Percentiles rank a stretch among this genome's conserved stretches.
Conservation (phyloP, 2,888 invertebrate genomes). For the Caenorhabditis sulstoni region DNA sequence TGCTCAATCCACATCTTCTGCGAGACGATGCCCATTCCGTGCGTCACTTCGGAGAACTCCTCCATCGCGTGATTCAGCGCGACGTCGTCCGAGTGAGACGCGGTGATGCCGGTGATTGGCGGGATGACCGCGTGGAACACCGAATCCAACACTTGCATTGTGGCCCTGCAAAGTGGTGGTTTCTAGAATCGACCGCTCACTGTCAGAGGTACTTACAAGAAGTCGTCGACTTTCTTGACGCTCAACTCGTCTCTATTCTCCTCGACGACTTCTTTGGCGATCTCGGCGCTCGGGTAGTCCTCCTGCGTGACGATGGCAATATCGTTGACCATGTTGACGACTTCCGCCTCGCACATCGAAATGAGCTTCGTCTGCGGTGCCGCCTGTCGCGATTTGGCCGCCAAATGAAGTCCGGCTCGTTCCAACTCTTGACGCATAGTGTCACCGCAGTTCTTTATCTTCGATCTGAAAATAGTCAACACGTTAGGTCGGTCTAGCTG, state of each 20-base stretch:
- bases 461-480: too few relatives aligned
- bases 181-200: background rate
- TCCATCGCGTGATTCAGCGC: conserved; percentile 8
- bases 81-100: background rate
- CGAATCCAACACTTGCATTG: background rate
- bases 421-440: background rate
- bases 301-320: background rate
- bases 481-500: too few relatives aligned
- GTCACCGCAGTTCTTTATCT: conserved; percentile 16
- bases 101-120: conserved; percentile 13
- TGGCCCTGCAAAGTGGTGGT: conserved; percentile 15
- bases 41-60: background rate
- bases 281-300: background rate
- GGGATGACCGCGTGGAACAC: conserved; percentile 4
- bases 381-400: background rate
- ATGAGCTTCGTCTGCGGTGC: background rate
- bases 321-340: background rate
- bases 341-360: conserved; percentile 15
- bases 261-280: background rate
- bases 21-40: conserved; percentile 16
- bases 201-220: conserved; percentile 7
- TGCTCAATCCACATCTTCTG: conserved; percentile 9
- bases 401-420: background rate
- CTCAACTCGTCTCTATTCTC: background rate
- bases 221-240: background rate